Evolutionary conservation across 2,113 vertebrate genomes (phyloP).

Genomic region (Periophthalmus modestus): DNA sequence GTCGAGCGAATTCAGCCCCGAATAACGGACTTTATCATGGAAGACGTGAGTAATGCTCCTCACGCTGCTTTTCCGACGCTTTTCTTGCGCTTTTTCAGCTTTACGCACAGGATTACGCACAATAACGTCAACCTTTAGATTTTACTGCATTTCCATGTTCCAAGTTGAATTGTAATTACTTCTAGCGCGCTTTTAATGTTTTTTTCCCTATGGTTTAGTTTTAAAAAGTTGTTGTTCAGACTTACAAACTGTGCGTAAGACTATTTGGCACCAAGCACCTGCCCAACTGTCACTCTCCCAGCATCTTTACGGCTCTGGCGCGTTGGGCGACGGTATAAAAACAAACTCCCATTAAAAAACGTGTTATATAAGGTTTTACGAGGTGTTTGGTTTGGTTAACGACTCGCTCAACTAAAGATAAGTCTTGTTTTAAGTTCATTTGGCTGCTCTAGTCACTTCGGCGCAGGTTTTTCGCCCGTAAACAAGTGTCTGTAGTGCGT

Average conservation of each 20-base stretch:
- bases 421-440: neutral
- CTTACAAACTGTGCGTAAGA: neutral
- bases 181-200: neutral
- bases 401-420: fast-evolving
- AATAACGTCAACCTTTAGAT: neutral
- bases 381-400: neutral
- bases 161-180: neutral
- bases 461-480: neutral
- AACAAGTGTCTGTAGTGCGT: neutral
- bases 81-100: neutral
- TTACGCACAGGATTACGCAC: neutral
- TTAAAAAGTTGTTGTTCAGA: neutral
- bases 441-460: neutral
- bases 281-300: slow-evolving; percentile 41
- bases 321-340: neutral
- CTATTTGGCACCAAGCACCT: slow-evolving; percentile 42
- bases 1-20: slow-evolving; percentile 31
- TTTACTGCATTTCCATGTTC: neutral
- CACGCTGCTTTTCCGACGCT: neutral
- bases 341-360: neutral
- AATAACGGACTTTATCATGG: slow-evolving; percentile 66
- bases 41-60: slow-evolving; percentile 58
- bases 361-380: neutral
- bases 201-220: neutral
- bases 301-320: slow-evolving; percentile 19